Base-by-base conservation (phyloP, 2,797 vertebrate species). In the Enteromius mattozi region DNA sequence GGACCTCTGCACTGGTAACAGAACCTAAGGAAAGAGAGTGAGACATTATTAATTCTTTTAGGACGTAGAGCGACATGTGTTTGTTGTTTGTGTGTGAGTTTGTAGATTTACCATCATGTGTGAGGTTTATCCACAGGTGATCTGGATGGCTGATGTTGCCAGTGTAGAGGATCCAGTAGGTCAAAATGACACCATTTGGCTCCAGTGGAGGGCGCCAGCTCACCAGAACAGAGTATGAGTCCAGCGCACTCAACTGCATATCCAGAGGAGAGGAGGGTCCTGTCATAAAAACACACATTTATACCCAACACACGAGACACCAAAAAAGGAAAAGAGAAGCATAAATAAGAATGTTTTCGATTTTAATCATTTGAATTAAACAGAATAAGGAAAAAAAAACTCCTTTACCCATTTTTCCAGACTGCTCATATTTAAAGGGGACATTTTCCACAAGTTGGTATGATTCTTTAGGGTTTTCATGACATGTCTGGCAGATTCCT, bases 161-260 rank as follows among this genome's bases (percentile, higher is more conserved):
- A 0, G 96, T 97, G 89, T 97, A 99, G 5, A 99, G 91, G 87
- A 99, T 96, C 85, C 93, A 92, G 88, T 99, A 99, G 90, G 96
- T 94, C 90, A 95, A 88, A 0, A 99, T 97, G 88, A 98, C 95
- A 14, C 98, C 98, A 0, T 99, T 99, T 30, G 98, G 95, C 90
- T 99, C 97, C 4, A 95, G 91, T 0, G 98, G 98, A 37, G 97
- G 98, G 86, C 95, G 97, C 98, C 98, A 99, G 92, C 95, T 97
- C 90, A 97, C 95, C 91, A 97, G 94, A 13, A 99, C 97, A 0
- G 97, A 96, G 0, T 95, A 97, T 0, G 97, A 95, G 66, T 97
- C 96, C 89, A 98, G 91, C 0, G 95, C 94, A 24, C 95, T 98
- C 91, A 99, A 93, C 87, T 96, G 95, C 89, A 99, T 92, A 89